A percentile compares a stretch with the other conserved stretches of the same genome.
Evolutionary conservation across 2,797 vertebrate genomes (phyloP).

Genomic region (Myotis vivesi): DNA sequence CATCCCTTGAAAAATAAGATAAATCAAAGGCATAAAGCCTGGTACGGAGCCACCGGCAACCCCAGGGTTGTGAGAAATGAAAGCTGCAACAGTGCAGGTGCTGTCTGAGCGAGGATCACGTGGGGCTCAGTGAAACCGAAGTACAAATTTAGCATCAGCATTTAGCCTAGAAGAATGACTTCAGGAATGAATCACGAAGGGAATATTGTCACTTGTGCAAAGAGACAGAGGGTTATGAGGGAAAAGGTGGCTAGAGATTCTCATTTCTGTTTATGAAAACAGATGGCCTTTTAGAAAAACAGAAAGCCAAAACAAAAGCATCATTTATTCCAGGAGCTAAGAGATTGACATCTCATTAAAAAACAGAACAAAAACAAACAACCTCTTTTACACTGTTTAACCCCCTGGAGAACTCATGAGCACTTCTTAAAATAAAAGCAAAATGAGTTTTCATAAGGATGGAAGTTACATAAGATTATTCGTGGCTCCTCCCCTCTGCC

Average conservation of each 20-base stretch:
- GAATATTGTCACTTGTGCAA: slow-evolving; percentile 75
- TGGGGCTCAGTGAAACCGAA: slow-evolving; percentile 45
- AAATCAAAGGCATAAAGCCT: background rate
- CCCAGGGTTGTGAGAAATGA: background rate
- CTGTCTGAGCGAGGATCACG: slow-evolving; percentile 43
- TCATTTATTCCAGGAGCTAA: slow-evolving; percentile 57
- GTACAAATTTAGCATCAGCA: slow-evolving; percentile 66
- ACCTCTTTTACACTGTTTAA: slow-evolving; percentile 47
- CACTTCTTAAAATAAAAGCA: slow-evolving; percentile 70
- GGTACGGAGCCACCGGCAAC: background rate
- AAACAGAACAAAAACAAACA: background rate
- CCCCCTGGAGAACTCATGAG: slow-evolving; percentile 48
- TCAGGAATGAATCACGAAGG: slow-evolving; percentile 73
- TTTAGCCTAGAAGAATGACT: slow-evolving; percentile 69
- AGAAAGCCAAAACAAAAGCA: slow-evolving; percentile 68
- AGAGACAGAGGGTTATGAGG: slow-evolving; percentile 49
- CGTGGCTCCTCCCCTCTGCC: background rate
- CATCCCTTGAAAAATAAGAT: background rate
- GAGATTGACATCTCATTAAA: slow-evolving; percentile 54
- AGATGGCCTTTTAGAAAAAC: slow-evolving; percentile 67
- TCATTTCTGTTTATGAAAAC: slow-evolving; percentile 65
- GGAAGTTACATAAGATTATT: background rate
- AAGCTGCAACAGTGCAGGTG: background rate
- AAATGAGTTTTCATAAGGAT: background rate
- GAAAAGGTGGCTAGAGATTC: slow-evolving; percentile 62